Percentiles rank a stretch among this genome's conserved stretches.
Evolutionary conservation across 2,797 vertebrate genomes (phyloP).

Genomic region (Anas bernieri): DNA sequence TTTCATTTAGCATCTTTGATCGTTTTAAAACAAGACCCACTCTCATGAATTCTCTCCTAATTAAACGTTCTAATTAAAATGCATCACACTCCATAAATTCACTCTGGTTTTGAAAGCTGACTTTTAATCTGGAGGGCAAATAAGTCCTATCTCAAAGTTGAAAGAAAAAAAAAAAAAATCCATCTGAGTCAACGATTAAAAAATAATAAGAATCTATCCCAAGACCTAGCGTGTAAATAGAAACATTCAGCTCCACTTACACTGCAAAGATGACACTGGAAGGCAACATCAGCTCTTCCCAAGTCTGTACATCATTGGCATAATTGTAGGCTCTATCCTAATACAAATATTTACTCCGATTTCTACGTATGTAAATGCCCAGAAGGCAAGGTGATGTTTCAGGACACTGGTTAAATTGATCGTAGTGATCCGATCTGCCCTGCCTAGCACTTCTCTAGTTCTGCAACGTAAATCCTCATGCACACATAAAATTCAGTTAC

Average conservation of each 20-base stretch:
- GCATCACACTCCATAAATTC: conserved; percentile 58
- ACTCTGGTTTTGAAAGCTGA: conserved; percentile 41
- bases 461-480: background rate
- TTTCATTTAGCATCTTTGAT: conserved; percentile 58
- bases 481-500: background rate
- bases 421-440: background rate
- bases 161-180: background rate
- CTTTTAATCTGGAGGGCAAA: conserved; percentile 58
- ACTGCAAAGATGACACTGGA: background rate
- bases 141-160: conserved; percentile 16
- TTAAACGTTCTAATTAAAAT: conserved; percentile 68
- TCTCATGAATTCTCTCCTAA: conserved; percentile 56
- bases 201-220: background rate
- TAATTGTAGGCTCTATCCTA: background rate
- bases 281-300: background rate
- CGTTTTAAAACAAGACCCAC: conserved; percentile 49
- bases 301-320: background rate
- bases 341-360: conserved; percentile 46
- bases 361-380: conserved; percentile 30
- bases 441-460: background rate
- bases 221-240: background rate
- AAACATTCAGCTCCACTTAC: background rate
- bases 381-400: conserved; percentile 28
- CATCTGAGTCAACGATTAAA: conserved; percentile 5
- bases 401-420: too few species aligned